These are phyloP conservation scores for Mobula hypostoma DNA, from an alignment of 2,113 vertebrate genomes.

Conservation along the genomic window DNA sequence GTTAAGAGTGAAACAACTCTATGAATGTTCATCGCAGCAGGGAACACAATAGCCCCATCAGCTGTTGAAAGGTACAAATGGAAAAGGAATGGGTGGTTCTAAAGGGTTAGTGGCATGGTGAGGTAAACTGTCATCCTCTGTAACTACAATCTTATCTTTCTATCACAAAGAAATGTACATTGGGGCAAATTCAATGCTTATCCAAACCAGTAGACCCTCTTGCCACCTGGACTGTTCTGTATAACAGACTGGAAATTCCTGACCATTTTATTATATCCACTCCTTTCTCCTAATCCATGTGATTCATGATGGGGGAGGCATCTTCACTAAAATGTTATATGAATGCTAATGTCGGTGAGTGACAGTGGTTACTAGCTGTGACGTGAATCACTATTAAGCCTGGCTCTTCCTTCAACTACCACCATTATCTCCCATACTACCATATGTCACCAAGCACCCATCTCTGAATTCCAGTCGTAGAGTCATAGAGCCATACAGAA, in stretches of 20 bases:
- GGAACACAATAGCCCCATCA: neutral
- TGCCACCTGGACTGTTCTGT: neutral
- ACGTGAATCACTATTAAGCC: neutral
- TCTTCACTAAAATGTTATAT: neutral
- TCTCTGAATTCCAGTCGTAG: too few relatives aligned
- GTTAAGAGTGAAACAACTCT: neutral
- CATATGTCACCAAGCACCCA: too few relatives aligned
- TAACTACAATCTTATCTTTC: neutral
- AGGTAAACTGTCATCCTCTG: neutral
- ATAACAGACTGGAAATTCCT: neutral
- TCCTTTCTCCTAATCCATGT: neutral
- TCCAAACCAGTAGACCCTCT: neutral
- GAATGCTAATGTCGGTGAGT: neutral
- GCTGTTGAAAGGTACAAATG: neutral
- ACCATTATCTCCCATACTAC: too few relatives aligned
- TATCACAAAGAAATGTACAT: neutral
- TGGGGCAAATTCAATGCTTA: neutral
- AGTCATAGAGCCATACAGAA: too few relatives aligned
- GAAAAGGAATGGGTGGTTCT: too few relatives aligned
- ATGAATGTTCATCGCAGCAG: neutral
- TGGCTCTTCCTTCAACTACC: neutral
- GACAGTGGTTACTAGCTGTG: neutral
- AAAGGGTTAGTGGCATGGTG: neutral
- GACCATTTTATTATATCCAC: neutral
- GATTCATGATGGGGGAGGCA: too few relatives aligned